Conservation (phyloP, 2,888 invertebrate genomes). For the Cephus pulcher region DNA sequence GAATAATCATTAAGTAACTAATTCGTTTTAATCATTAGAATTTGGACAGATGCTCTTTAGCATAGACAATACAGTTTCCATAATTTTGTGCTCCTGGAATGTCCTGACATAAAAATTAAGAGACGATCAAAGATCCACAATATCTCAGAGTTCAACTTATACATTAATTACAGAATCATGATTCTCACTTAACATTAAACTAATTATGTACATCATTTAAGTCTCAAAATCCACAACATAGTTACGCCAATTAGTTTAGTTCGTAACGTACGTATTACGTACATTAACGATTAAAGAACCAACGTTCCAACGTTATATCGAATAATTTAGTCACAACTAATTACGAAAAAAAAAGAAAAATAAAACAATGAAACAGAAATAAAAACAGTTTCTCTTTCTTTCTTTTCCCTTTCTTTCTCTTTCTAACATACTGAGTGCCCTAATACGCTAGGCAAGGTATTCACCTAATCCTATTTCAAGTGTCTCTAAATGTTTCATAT, state of each 20-base stretch:
- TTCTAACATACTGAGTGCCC: background rate
- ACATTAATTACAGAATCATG: slow-evolving; percentile 23
- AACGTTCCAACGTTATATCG: too few relatives aligned
- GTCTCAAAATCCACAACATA: slow-evolving; percentile 39
- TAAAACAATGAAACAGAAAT: background rate
- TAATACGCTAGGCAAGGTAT: slow-evolving; percentile 13
- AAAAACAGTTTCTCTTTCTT: background rate
- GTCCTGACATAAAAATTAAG: slow-evolving; percentile 32
- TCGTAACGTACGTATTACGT: slow-evolving; percentile 15
- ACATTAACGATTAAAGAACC: too few relatives aligned
- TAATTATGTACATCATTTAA: slow-evolving; percentile 38
- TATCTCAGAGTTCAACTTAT: slow-evolving; percentile 18
- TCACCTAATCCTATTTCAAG: background rate
- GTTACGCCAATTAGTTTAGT: slow-evolving; percentile 26
- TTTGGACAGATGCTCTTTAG: background rate
- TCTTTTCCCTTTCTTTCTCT: background rate
- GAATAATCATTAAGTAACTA: slow-evolving; percentile 12
- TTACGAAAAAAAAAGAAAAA: too few relatives aligned
- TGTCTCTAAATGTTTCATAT: slow-evolving; percentile 9
- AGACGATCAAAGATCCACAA: slow-evolving; percentile 30
- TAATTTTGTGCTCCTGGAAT: slow-evolving; percentile 37
- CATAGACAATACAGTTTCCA: slow-evolving; percentile 1
- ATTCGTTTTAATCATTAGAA: slow-evolving; percentile 1
- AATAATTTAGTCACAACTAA: too few relatives aligned
- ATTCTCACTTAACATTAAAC: slow-evolving; percentile 32